Evolutionary conservation across 2,888 invertebrate genomes (phyloP).

Genomic region (Phasia obesa): DNA sequence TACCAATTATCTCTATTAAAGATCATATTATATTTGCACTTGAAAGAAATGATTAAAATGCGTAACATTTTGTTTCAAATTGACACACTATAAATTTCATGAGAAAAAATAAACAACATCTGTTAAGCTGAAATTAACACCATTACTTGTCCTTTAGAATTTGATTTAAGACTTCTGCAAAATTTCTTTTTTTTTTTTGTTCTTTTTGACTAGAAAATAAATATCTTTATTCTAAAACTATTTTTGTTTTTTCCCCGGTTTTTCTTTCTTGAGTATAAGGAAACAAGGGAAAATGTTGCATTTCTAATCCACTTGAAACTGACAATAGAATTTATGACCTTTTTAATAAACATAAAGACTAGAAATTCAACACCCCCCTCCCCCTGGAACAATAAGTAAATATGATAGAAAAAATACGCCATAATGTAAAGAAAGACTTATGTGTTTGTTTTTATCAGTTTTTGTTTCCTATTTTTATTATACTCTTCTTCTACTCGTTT

Average conservation of each 20-base stretch:
- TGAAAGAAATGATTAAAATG: slow-evolving; percentile 5
- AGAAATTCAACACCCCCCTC: background rate
- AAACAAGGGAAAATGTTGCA: slow-evolving; percentile 27
- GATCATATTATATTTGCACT: too few relatives aligned
- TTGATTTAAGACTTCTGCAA: slow-evolving; percentile 48
- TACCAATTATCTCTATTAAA: background rate
- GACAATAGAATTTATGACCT: slow-evolving; percentile 70
- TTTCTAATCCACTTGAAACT: slow-evolving; percentile 68
- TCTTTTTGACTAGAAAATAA: slow-evolving; percentile 1
- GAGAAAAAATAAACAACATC: slow-evolving; percentile 48
- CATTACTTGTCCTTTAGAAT: slow-evolving; percentile 31
- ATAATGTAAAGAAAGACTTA: slow-evolving; percentile 36
- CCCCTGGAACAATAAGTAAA: slow-evolving; percentile 10
- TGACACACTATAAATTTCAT: slow-evolving; percentile 34
- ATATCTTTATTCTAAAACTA: slow-evolving; percentile 19
- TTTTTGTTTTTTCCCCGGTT: background rate
- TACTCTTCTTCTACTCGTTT: too few relatives aligned
- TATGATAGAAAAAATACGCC: slow-evolving; percentile 4
- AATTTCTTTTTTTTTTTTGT: slow-evolving; percentile 24
- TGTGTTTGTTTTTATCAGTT: slow-evolving; percentile 21
- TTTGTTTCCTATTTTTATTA: background rate
- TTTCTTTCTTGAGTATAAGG: background rate
- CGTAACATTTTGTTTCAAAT: slow-evolving; percentile 1
- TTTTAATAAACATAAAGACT: slow-evolving; percentile 61
- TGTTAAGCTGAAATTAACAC: slow-evolving; percentile 54